Base-by-base conservation (phyloP, 2,113 vertebrate genomes). In the Sitta europaea region DNA sequence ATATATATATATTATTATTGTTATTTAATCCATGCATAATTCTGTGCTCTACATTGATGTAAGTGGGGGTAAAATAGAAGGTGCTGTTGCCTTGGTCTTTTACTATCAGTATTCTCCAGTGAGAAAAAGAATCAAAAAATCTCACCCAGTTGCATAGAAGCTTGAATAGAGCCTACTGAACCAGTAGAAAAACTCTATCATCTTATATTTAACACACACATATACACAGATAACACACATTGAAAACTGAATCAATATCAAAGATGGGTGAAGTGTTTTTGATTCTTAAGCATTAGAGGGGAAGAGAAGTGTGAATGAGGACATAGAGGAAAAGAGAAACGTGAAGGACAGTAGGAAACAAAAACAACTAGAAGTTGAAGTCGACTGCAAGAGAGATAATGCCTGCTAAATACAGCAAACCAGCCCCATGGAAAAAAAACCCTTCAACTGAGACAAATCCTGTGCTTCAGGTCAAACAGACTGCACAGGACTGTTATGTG, bases 211-310 rank as follows among this genome's bases (percentile, higher is more conserved):
- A 83, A 62, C 19, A 57, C 13, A 74, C 29, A 42, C 17, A 66
- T 23, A 50, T 5, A 47, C 16, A n/a, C n/a, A n/a, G n/a, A n/a
- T n/a, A n/a, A n/a, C n/a, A n/a, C n/a, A n/a, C n/a, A n/a, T n/a
- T n/a, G 61, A 82, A 85, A 90, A 40, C 22, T 75, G 81, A 55
- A 78, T 81, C 47, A n/a, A 14, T 78, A 85, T 57, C 65, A 54
- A 74, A 94, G 70, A 82, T 16, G 22, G 63, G 70, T 75, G 35
- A 93, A 86, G 50, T 7, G 19, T 27, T 92, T 88, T 61, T 42
- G 43, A 54, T 51, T 70, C 90, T 65, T 19, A 58, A 62, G 50
- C 40, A 21, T 21, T 25, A 14, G 40, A 85, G 8, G 12, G 4
- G 19, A 75, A 86, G 4, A 14, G 25, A 29, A 81, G 20, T 4